Evolutionary conservation across 2,888 invertebrate species (phyloP).

Genomic region (Calliphora vomitoria): DNA sequence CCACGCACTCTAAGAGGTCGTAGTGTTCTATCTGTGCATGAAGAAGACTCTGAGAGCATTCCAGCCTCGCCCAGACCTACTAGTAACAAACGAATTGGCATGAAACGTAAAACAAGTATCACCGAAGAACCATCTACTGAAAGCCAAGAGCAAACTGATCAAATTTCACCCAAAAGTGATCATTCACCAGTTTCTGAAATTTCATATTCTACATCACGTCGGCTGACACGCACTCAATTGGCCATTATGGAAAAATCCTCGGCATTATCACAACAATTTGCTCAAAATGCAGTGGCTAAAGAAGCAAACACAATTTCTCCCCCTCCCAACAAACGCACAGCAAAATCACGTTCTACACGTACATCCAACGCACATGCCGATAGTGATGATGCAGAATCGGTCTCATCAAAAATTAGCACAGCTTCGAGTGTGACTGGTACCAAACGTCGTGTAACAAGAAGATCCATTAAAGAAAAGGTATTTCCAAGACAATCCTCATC

Average conservation of each 20-base stretch:
- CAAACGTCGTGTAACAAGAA: slow-evolving; percentile 75
- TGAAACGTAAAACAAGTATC: slow-evolving; percentile 58
- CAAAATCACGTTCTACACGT: slow-evolving; percentile 72
- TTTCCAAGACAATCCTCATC: neutral
- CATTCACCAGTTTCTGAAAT: slow-evolving; percentile 37
- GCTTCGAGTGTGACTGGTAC: slow-evolving; percentile 72
- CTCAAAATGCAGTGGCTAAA: slow-evolving; percentile 9
- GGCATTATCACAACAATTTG: slow-evolving; percentile 57
- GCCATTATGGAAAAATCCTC: slow-evolving; percentile 78
- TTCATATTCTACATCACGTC: slow-evolving; percentile 75
- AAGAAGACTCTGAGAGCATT: slow-evolving; percentile 58
- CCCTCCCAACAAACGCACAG: slow-evolving; percentile 51
- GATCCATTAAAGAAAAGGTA: slow-evolving; percentile 76
- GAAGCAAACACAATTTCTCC: slow-evolving; percentile 50
- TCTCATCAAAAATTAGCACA: slow-evolving; percentile 76
- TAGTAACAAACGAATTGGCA: slow-evolving; percentile 55
- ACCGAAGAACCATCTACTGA: slow-evolving; percentile 30
- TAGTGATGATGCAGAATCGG: slow-evolving; percentile 78
- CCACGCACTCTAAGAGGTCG: slow-evolving; percentile 69
- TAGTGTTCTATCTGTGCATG: slow-evolving; percentile 65
- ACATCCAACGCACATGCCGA: slow-evolving; percentile 71
- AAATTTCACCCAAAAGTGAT: slow-evolving; percentile 61
- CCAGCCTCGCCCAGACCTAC: slow-evolving; percentile 61
- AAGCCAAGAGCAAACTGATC: slow-evolving; percentile 30
- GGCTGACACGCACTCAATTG: slow-evolving; percentile 79